phyloP scores from a whole-genome alignment of 2,888 invertebrate genomes.

The Aphodius granarius region DNA sequence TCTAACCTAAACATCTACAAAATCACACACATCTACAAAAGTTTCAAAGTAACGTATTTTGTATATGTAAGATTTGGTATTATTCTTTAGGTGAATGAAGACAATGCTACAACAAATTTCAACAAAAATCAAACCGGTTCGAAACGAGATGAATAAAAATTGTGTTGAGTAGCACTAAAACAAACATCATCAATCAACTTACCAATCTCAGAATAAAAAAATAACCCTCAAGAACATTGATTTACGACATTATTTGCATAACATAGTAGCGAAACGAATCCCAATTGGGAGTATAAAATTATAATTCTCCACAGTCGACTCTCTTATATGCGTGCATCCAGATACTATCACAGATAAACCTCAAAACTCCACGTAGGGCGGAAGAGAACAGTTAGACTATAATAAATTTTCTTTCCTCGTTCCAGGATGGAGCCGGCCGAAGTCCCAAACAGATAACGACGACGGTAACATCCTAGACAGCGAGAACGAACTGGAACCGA shows the following conservation, averaged over 20 bases:
- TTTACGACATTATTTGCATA: not conserved
- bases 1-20: no score
- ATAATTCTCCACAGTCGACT: not conserved
- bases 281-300: not conserved
- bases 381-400: not conserved
- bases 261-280: not conserved
- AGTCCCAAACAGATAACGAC: constrained; percentile 28
- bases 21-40: no score
- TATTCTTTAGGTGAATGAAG: no score
- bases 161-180: not conserved
- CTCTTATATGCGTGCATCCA: not conserved
- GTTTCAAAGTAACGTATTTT: no score
- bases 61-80: no score
- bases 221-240: not conserved
- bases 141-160: not conserved
- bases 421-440: constrained; percentile 34
- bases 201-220: not conserved
- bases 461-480: constrained; percentile 48
- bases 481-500: constrained; percentile 54
- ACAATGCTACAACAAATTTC: no score
- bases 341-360: not conserved
- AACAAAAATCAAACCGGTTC: not conserved
- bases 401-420: not conserved
- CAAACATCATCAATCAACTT: not conserved
- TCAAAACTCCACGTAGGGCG: no score